A percentile compares a stretch with the other conserved stretches of the same genome.
Conservation (phyloP, 2,113 vertebrate genomes). For the Xiphorhynchus elegans region DNA sequence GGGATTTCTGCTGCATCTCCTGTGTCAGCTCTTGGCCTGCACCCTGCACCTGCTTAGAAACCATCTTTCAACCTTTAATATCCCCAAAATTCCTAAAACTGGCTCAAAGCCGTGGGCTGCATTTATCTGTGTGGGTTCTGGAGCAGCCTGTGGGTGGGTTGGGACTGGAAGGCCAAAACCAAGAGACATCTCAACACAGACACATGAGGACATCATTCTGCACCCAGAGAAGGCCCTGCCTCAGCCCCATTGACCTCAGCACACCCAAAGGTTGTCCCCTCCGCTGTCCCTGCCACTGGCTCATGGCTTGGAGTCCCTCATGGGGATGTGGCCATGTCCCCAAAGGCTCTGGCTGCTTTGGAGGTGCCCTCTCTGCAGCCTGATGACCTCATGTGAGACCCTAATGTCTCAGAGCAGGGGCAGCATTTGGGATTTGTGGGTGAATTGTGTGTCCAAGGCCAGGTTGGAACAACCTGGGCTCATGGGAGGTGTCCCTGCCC, state of each 20-base stretch:
- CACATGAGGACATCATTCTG: background rate
- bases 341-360: background rate
- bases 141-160: background rate
- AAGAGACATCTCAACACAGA: background rate
- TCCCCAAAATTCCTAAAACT: background rate
- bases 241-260: background rate
- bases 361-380: background rate
- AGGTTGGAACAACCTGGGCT: background rate
- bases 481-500: background rate
- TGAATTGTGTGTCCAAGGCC: background rate
- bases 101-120: background rate
- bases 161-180: background rate
- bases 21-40: background rate
- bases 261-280: background rate
- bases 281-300: background rate
- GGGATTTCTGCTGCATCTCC: background rate
- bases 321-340: background rate
- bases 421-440: background rate
- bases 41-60: background rate
- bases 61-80: background rate
- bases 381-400: no score
- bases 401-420: background rate
- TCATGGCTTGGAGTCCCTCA: background rate
- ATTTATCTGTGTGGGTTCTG: background rate
- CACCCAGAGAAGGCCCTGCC: background rate